Percentiles rank a stretch among this genome's conserved stretches.
These are phyloP conservation scores for Stenodera caucasica DNA, from an alignment of 2,888 invertebrate genomes.

Conservation along the genomic window DNA sequence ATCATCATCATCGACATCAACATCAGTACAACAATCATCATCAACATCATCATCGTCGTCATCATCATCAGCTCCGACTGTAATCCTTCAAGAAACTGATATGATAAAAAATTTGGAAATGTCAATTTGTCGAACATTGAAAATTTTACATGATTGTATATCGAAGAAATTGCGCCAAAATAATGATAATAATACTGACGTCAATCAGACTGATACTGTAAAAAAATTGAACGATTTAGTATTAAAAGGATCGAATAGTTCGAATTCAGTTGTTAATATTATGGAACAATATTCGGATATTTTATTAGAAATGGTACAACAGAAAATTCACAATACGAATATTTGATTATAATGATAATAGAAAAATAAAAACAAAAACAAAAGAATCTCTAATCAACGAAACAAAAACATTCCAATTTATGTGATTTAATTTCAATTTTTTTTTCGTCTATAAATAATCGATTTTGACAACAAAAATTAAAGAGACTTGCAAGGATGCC, in stretches of 20 bases:
- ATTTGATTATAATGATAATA: conserved; percentile 44
- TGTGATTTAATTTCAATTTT: conserved; percentile 12
- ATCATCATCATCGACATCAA: background rate
- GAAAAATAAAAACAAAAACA: conserved; percentile 15
- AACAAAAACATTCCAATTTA: conserved; percentile 22
- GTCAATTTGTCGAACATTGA: conserved; percentile 63
- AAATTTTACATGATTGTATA: conserved; percentile 59
- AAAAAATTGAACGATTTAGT: conserved; percentile 57
- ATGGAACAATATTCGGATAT: conserved; percentile 67
- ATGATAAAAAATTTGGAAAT: conserved; percentile 61
- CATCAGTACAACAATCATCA: conserved; percentile 14
- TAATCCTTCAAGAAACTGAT: conserved; percentile 45
- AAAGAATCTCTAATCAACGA: background rate
- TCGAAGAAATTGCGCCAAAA: conserved; percentile 48
- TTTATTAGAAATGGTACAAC: conserved; percentile 63
- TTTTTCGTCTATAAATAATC: too few relatives aligned
- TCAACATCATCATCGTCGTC: conserved; percentile 10
- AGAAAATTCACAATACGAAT: conserved; percentile 57
- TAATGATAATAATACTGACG: conserved; percentile 50
- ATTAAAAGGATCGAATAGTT: conserved; percentile 53
- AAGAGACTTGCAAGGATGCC: background rate
- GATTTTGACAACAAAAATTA: too few relatives aligned
- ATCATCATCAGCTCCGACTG: conserved; percentile 16
- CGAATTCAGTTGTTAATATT: conserved; percentile 60
- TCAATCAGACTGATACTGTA: conserved; percentile 58